Conservation (phyloP, 2,797 vertebrate genomes). For the Amblyraja radiata region DNA sequence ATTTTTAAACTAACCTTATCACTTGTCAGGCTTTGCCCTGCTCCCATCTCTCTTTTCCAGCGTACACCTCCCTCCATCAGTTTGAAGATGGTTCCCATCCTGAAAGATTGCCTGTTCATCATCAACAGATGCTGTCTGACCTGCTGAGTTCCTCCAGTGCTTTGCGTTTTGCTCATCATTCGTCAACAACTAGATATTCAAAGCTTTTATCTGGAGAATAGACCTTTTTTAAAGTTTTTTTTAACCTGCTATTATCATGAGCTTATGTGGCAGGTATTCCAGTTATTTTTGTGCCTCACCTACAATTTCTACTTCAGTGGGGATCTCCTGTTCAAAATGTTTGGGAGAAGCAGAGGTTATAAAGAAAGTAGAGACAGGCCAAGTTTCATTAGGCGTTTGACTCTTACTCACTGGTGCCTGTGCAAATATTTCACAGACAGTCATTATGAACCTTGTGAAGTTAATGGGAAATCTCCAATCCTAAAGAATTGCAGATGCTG, state of each 20-base stretch:
- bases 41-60: too few relatives aligned
- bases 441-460: not conserved
- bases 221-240: not conserved
- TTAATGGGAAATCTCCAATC: not conserved
- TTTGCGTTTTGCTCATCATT: not conserved
- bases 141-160: too few relatives aligned
- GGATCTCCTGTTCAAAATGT: not conserved
- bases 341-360: not conserved
- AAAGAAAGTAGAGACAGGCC: not conserved
- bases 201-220: not conserved
- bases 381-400: not conserved
- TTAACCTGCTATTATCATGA: not conserved
- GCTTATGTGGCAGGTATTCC: not conserved
- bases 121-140: too few relatives aligned
- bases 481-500: not conserved
- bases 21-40: too few relatives aligned
- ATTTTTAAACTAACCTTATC: too few relatives aligned
- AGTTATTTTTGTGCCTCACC: not conserved
- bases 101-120: too few relatives aligned
- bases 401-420: not conserved
- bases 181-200: not conserved
- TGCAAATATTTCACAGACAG: not conserved
- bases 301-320: not conserved
- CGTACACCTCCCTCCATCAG: too few relatives aligned
- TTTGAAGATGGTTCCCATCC: too few relatives aligned